phyloP scores from a whole-genome alignment of 1,140 invertebrate species.

The Zaprionus ghesquierei region DNA sequence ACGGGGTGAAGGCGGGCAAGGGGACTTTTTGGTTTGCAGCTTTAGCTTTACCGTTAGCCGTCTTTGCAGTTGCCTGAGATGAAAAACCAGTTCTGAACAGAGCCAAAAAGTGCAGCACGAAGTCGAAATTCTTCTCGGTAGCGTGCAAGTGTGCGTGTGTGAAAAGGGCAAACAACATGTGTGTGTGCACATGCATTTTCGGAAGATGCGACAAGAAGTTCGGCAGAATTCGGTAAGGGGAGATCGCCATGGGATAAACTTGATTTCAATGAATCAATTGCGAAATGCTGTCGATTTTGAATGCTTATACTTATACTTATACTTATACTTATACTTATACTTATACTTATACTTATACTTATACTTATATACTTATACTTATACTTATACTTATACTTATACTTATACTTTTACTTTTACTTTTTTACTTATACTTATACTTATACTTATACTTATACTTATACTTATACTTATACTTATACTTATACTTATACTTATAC shows the following conservation, averaged over 20 bases:
- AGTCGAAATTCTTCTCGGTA: slow-evolving; percentile 27
- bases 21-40: neutral
- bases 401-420: too few species aligned
- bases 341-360: too few species aligned
- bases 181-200: slow-evolving; percentile 14
- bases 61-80: slow-evolving; percentile 13
- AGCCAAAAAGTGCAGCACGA: slow-evolving; percentile 41
- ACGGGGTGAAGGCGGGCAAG: neutral
- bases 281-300: too few species aligned
- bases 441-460: too few species aligned
- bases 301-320: too few species aligned
- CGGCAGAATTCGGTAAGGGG: slow-evolving; percentile 37
- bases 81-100: slow-evolving; percentile 58
- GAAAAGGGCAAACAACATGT: slow-evolving; percentile 21
- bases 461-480: too few species aligned
- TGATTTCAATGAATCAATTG: neutral
- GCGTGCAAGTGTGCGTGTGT: slow-evolving; percentile 5
- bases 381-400: too few species aligned
- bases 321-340: too few species aligned
- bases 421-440: too few species aligned
- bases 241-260: neutral
- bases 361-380: too few species aligned
- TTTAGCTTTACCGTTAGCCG: slow-evolving; percentile 40
- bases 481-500: too few species aligned
- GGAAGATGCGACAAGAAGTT: slow-evolving; percentile 12